A percentile compares a stretch with the other conserved stretches of the same genome.
Evolutionary conservation across 1,140 invertebrate genomes (phyloP).

Genomic region (Luehdorfia chinensis): DNA sequence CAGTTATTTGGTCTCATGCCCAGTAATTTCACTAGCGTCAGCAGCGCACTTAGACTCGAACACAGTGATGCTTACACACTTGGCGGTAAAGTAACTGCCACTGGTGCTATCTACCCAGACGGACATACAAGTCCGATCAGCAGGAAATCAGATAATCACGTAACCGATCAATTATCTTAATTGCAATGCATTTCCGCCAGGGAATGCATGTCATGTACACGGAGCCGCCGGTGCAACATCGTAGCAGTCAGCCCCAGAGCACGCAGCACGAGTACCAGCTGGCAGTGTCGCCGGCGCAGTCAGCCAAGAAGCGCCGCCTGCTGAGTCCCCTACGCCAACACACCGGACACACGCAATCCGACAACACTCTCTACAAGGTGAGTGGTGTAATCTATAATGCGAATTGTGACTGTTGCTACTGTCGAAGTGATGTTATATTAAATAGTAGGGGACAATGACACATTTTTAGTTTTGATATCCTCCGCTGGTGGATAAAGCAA

Average conservation of each 20-base stretch:
- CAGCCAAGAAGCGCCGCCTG: constrained; percentile 58
- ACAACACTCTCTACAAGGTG: constrained; percentile 57
- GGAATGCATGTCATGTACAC: constrained; percentile 78
- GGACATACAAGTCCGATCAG: no score
- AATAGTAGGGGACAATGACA: no score
- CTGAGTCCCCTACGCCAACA: constrained; percentile 35
- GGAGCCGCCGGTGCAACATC: constrained; percentile 63
- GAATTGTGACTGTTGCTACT: no score
- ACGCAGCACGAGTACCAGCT: constrained; percentile 44
- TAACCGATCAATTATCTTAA: no score
- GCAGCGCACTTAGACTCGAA: no score
- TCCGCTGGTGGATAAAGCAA: no score
- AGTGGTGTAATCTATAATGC: no score
- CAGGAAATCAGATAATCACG: no score
- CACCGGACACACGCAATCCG: constrained; percentile 22
- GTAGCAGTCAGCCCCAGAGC: constrained; percentile 55
- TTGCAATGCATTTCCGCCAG: constrained; percentile 36
- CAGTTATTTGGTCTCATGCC: no score
- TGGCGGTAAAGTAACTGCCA: neutral
- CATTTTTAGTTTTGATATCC: no score
- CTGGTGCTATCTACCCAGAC: neutral
- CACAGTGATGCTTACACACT: neutral
- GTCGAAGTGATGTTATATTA: no score
- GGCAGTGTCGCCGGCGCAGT: constrained; percentile 56
- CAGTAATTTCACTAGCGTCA: no score